Base-by-base conservation (phyloP, 2,113 vertebrate species). In the Gymnarchus niloticus region DNA sequence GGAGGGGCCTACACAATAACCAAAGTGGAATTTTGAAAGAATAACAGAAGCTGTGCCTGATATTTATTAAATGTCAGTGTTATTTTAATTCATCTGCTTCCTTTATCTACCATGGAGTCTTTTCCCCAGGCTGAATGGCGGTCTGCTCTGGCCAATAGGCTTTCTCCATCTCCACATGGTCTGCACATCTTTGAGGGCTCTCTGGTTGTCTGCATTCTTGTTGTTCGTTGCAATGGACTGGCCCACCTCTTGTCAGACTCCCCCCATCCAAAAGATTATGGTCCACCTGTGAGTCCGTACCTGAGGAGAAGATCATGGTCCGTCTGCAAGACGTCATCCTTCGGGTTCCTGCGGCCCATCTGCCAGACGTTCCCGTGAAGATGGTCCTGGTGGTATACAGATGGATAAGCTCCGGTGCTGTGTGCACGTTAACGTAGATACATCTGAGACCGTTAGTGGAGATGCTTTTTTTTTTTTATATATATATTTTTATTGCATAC, bases 1-100 rank as follows among this genome's bases (percentile, higher is more conserved):
- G 33, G 41, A 4, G 6, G 69, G 14, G 69, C 76, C 44, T 9
- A 6, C 76, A 46, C 33, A 37, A 21, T 41, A 48, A 48, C 21
- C 76, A 78, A 48, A 78, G 76, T 78, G 76, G 76, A 78, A 78
- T 78, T 78, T 78, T 78, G 23, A 78, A 46, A n/a, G 76, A 48
- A 48, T 48, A 23, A 48, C 44, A 78, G 76, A 78, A 37, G 41
- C 76, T 78, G 65, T 28, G 37, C 41, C 65, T 73, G 44, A 78
- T 78, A 78, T 44, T 78, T 78, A 48, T 78, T 78, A 78, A 78
- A 48, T 78, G 44, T 78, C 76, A 78, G 76, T 44, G 37, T 46
- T 78, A 78, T 78, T 78, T 46, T 78, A 10, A 7, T 46, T 46
- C 23, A n/a, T 54, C 52, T 54, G 44, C 23, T 78, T 48, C 76